phyloP scores from a whole-genome alignment of 1,140 invertebrate species.

The Drosophila parvula region DNA sequence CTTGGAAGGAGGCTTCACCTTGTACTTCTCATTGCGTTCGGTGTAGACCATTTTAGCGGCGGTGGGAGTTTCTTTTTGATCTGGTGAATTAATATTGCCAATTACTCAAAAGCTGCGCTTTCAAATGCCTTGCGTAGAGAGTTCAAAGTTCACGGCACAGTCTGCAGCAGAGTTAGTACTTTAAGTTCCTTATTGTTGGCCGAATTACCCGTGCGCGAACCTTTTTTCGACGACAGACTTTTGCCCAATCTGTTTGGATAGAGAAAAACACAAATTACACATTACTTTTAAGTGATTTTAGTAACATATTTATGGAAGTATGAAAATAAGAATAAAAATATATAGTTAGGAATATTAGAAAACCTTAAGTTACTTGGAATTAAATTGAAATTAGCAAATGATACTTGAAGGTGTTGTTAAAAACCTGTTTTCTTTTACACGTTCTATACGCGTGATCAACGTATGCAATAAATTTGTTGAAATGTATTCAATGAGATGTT shows the following conservation, averaged over 20 bases:
- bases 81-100: constrained; percentile 32
- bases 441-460: not conserved
- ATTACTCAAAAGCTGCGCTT: constrained; percentile 46
- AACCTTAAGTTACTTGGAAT: accelerated
- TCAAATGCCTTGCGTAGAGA: constrained; percentile 19
- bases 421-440: not conserved
- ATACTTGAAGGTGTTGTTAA: not conserved
- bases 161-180: constrained; percentile 90
- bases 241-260: constrained; percentile 86
- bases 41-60: constrained; percentile 72
- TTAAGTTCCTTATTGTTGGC: constrained; percentile 89
- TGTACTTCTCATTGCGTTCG: constrained; percentile 73
- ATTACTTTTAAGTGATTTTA: not conserved
- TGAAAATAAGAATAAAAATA: not conserved
- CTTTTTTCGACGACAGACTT: constrained; percentile 88
- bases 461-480: too few relatives aligned
- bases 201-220: constrained; percentile 88
- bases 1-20: constrained; percentile 38
- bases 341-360: not conserved
- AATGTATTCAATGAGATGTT: too few relatives aligned
- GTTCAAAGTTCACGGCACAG: constrained; percentile 87
- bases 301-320: not conserved
- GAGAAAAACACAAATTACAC: not conserved
- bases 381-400: not conserved
- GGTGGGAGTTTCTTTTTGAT: constrained; percentile 13